These are phyloP conservation scores for Delphinus delphis DNA, from an alignment of 2,113 vertebrate species.

Conservation along the genomic window DNA sequence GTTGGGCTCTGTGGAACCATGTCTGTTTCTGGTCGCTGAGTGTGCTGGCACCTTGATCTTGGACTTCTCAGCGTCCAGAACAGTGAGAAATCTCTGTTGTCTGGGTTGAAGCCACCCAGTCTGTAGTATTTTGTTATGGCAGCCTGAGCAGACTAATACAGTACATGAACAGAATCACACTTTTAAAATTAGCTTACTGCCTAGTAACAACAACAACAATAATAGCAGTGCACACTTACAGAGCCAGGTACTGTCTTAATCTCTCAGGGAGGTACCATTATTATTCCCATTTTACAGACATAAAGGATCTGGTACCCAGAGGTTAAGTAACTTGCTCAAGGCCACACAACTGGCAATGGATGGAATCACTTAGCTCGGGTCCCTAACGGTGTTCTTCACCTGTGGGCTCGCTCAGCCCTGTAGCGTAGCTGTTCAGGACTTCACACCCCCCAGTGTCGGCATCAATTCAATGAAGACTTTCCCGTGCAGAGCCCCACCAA, in stretches of 20 bases:
- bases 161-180: too few relatives aligned
- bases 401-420: neutral
- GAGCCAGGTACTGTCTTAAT: neutral
- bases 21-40: neutral
- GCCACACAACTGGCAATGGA: neutral
- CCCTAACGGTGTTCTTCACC: neutral
- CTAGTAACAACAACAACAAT: neutral
- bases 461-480: neutral
- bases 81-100: too few relatives aligned
- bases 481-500: fast-evolving
- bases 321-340: neutral
- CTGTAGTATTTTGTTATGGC: too few relatives aligned
- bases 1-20: neutral
- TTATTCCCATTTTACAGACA: too few relatives aligned
- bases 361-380: neutral
- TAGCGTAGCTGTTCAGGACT: neutral
- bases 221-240: neutral
- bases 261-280: neutral
- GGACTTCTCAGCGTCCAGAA: too few relatives aligned
- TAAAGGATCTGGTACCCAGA: neutral
- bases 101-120: too few relatives aligned
- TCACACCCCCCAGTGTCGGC: neutral
- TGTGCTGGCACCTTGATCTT: too few relatives aligned
- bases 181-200: neutral
- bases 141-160: too few relatives aligned